phyloP scores from a whole-genome alignment of 2,888 invertebrate species.

The Hoplodrina blanda region DNA sequence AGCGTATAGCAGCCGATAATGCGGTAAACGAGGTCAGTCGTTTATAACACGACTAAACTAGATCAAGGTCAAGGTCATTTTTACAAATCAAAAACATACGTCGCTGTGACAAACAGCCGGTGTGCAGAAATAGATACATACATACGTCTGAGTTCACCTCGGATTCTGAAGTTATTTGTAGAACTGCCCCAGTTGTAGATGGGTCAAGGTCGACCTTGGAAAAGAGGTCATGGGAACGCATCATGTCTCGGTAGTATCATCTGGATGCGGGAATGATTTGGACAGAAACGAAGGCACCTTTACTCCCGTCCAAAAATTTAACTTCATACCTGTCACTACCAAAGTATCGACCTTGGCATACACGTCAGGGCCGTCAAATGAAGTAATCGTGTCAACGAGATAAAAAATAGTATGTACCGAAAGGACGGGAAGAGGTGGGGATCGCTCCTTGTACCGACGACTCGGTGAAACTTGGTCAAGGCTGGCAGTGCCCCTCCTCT shows the following conservation, averaged over 20 bases:
- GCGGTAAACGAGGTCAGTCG: constrained; percentile 88
- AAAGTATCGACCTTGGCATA: constrained; percentile 78
- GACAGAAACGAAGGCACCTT: constrained; percentile 19
- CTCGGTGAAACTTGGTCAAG: constrained; percentile 90
- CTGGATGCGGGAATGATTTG: constrained; percentile 23
- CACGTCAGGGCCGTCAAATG: constrained; percentile 78
- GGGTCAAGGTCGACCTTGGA: constrained; percentile 87
- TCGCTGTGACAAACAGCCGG: constrained; percentile 83
- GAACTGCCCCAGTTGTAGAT: constrained; percentile 84
- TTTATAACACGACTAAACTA: constrained; percentile 88
- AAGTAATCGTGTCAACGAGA: constrained; percentile 87
- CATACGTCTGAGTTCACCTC: constrained; percentile 82
- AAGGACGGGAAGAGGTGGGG: constrained; percentile 90
- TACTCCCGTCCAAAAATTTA: constrained; percentile 18
- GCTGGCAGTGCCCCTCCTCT: constrained; percentile 81
- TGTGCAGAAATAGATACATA: constrained; percentile 84
- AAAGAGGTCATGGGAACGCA: constrained; percentile 75
- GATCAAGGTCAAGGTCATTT: constrained; percentile 91
- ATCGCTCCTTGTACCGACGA: constrained; percentile 89
- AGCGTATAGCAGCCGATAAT: constrained; percentile 85
- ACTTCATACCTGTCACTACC: constrained; percentile 55
- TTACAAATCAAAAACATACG: constrained; percentile 88
- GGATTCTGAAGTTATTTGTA: constrained; percentile 85
- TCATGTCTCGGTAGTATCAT: constrained; percentile 47
- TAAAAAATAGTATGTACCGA: constrained; percentile 78